Evolutionary conservation across 2,888 invertebrate genomes (phyloP), one percentile per base, ranked within the genome.

Genomic region (Microplitis deprimator): DNA sequence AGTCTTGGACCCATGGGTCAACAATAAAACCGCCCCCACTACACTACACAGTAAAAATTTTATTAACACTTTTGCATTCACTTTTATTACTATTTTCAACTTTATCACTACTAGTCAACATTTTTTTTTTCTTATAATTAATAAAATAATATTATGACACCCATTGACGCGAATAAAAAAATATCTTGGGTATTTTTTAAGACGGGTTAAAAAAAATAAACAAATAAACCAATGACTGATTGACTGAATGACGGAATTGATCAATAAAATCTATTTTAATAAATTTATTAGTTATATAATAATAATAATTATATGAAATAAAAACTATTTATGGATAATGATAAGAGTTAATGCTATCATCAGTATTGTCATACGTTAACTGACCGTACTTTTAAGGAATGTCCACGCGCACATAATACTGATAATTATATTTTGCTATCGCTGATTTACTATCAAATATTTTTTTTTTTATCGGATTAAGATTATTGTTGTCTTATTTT

Each of bases 1-100:
- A 79, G 79, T 80, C 73, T 76, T 29, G 79, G 62, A 29, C 75
- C 81, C 81, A 81, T 81, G 71, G 74, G 77, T 70, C 41, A 10
- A 50, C 62, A 61, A 72, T 72, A 62, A 38, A 39, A 13, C 2
- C 29, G 8, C 10, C 62, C 17, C 17, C 62, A 65, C 65, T 65
- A 62, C 62, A 16, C 20, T 62, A 20, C 16, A 29, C 29, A 29
- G 10, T 59, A 5, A 59, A 60, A 59, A 10, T 17, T 41, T 20
- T 20, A 7, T 65, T 50, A 50, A 65, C 29, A 20, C 39, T 38
- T 29, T 29, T 71, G 5, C 16, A 17, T 41, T 62, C n/a, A 59
- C 59, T 6, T 20, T 70, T 29, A 4, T 29, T 4, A 29, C 29
- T 13, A 20, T 38, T n/a, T 20, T 61, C 60, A 50, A 71, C 38